phyloP scores from a whole-genome alignment of 2,113 vertebrate genomes.

The Calidris pugnax region DNA sequence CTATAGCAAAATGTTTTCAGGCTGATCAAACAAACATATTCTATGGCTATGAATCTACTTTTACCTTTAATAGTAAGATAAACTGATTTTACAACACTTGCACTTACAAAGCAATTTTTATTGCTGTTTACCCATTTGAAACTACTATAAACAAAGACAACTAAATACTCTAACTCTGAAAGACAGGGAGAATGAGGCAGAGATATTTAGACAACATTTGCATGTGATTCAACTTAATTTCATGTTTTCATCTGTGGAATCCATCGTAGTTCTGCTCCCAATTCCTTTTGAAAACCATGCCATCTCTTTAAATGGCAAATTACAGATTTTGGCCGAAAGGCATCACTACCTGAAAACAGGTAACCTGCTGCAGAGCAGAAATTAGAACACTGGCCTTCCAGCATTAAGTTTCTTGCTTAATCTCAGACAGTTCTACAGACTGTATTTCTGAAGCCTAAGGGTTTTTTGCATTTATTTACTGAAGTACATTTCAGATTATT shows the following conservation, averaged over 20 bases:
- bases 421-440: neutral
- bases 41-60: neutral
- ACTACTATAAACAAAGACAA: neutral
- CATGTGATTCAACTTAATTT: neutral
- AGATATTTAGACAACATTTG: neutral
- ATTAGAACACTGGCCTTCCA: neutral
- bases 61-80: neutral
- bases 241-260: neutral
- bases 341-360: neutral
- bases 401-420: neutral
- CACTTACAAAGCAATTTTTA: neutral
- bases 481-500: constrained; percentile 30
- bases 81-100: neutral
- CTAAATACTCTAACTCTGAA: neutral
- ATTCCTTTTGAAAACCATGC: neutral
- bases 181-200: neutral
- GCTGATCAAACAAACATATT: neutral
- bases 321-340: neutral
- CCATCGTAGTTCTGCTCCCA: neutral
- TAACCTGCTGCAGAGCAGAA: neutral
- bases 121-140: neutral
- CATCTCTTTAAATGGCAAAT: neutral
- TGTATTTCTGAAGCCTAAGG: constrained; percentile 19
- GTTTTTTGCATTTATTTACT: constrained; percentile 26
- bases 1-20: neutral